Conservation (phyloP, 1,140 invertebrate species). For the Lepidurus packardi region DNA sequence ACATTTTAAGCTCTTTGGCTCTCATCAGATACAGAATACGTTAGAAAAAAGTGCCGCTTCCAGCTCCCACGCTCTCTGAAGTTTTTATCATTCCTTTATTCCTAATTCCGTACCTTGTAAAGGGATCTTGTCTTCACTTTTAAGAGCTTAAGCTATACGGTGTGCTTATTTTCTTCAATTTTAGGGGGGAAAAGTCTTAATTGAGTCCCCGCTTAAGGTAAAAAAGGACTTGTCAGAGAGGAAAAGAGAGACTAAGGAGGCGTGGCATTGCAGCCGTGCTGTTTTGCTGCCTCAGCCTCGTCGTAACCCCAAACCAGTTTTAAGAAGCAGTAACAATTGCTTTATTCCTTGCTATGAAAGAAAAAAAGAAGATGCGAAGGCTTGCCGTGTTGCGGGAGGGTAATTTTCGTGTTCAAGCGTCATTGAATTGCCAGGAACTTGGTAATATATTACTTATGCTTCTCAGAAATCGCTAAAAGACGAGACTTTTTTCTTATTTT, state of each 20-base stretch:
- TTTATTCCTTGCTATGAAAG: background rate
- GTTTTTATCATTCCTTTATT: background rate
- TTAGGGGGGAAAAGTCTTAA: background rate
- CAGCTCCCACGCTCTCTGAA: background rate
- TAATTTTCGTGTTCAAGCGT: background rate
- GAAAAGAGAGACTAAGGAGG: background rate
- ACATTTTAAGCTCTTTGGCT: background rate
- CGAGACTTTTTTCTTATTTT: background rate
- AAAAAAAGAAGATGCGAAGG: background rate
- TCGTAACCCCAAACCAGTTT: background rate
- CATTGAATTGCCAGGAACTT: background rate
- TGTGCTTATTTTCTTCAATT: background rate
- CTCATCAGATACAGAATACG: background rate
- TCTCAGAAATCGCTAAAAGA: background rate
- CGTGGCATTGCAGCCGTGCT: background rate
- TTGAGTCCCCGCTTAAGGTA: background rate
- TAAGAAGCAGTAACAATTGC: too few relatives aligned
- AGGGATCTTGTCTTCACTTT: background rate
- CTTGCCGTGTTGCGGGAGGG: background rate
- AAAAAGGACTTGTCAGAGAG: background rate
- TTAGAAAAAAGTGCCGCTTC: background rate
- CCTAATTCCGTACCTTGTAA: background rate
- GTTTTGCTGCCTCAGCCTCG: background rate
- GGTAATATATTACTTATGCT: background rate
- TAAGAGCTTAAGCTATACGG: background rate